Percentiles rank a stretch among this genome's conserved stretches.
These are phyloP conservation scores for Rhingia campestris DNA, from an alignment of 2,888 invertebrate species.

Conservation along the genomic window DNA sequence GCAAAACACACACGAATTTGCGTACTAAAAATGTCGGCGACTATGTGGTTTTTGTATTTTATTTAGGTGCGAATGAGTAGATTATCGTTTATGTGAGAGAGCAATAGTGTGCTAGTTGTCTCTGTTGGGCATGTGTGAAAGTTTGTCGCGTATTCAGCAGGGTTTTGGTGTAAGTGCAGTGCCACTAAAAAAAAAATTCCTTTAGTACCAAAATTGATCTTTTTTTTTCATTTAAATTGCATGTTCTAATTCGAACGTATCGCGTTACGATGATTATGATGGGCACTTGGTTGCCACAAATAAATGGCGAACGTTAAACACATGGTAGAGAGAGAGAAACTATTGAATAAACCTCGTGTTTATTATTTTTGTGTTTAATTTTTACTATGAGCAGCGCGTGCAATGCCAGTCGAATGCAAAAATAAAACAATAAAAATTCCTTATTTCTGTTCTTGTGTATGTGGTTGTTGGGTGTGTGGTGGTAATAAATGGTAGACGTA, in stretches of 20 bases:
- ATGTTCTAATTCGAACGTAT: constrained; percentile 10
- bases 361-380: constrained; percentile 6
- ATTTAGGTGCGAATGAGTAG: constrained; percentile 21
- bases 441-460: neutral
- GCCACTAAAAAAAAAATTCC: constrained; percentile 16
- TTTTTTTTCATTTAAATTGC: constrained; percentile 6
- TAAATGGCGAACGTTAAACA: neutral
- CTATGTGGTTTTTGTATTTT: constrained; percentile 19
- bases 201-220: constrained; percentile 9
- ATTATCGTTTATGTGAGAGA: neutral
- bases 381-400: constrained; percentile 28
- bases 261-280: neutral
- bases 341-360: constrained; percentile 4
- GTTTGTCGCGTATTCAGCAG: constrained; percentile 24
- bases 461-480: constrained; percentile 6
- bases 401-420: constrained; percentile 42
- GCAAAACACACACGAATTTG: constrained; percentile 57
- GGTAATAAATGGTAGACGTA: constrained; percentile 21
- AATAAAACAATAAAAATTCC: constrained; percentile 23
- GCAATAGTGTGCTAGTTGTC: constrained; percentile 6
- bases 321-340: constrained; percentile 2
- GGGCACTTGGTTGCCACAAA: neutral
- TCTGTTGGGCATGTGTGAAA: constrained; percentile 3
- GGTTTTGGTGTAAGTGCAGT: neutral
- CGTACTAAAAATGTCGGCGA: constrained; percentile 61